Conservation (phyloP, 2,113 vertebrate species). For the Corydoras maculifer region DNA sequence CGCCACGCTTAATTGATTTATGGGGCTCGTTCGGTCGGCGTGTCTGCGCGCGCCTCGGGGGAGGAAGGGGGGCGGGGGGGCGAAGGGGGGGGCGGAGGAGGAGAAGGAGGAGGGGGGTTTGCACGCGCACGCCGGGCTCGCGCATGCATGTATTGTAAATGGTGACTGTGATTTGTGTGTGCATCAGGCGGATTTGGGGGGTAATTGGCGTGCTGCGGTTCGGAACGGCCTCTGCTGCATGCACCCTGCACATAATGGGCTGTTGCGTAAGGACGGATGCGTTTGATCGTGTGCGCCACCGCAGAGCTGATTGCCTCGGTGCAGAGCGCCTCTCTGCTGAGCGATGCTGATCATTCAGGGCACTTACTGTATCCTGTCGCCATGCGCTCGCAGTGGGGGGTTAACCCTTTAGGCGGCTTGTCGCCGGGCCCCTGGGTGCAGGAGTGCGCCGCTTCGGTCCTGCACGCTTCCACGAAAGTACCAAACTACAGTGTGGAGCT, state of each 20-base stretch:
- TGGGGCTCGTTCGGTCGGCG: slow-evolving; percentile 40
- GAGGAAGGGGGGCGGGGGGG: slow-evolving; percentile 23
- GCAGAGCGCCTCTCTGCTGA: slow-evolving; percentile 29
- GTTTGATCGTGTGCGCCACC: slow-evolving; percentile 40
- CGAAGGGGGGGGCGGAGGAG: neutral
- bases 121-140: neutral
- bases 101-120: neutral
- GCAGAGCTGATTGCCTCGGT: slow-evolving; percentile 35
- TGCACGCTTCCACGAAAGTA: neutral
- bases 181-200: neutral
- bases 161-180: slow-evolving; percentile 28
- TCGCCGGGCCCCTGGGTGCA: slow-evolving; percentile 2
- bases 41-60: slow-evolving; percentile 28
- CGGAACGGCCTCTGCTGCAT: neutral
- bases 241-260: slow-evolving; percentile 15
- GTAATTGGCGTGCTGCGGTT: neutral
- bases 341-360: slow-evolving; percentile 56
- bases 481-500: neutral
- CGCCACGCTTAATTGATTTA: slow-evolving; percentile 43
- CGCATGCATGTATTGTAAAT: slow-evolving; percentile 15
- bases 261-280: slow-evolving; percentile 41
- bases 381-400: slow-evolving; percentile 48
- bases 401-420: slow-evolving; percentile 33
- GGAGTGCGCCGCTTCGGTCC: slow-evolving; percentile 11
- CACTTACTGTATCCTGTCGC: slow-evolving; percentile 58